Percentiles rank a stretch among this genome's conserved stretches.
phyloP scores from a whole-genome alignment of 2,888 invertebrate genomes.

The Brenthis hecate region DNA sequence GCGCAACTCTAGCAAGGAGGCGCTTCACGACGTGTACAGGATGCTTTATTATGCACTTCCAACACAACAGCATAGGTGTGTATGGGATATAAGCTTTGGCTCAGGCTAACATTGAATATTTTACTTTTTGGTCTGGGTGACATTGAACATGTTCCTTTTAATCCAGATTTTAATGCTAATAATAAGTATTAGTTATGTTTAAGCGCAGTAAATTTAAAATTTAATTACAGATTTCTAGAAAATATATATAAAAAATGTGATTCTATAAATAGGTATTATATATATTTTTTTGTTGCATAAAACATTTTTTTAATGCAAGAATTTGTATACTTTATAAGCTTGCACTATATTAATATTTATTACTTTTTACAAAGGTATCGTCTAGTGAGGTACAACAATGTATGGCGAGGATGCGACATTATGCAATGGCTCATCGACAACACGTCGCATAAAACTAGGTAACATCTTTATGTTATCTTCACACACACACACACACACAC shows the following conservation, averaged over 20 bases:
- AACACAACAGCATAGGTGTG: conserved; percentile 71
- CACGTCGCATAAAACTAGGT: conserved; percentile 89
- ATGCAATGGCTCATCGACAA: conserved; percentile 92
- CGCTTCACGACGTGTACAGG: conserved; percentile 64
- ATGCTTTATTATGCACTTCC: conserved; percentile 66
- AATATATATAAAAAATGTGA: no score
- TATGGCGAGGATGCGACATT: conserved; percentile 90
- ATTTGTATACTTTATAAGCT: not conserved
- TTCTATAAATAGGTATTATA: no score
- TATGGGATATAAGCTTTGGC: not conserved
- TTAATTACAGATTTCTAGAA: no score
- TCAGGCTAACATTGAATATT: not conserved
- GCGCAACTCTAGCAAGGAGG: conserved; percentile 55
- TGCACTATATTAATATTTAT: not conserved
- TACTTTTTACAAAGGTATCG: conserved; percentile 78
- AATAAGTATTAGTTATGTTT: no score
- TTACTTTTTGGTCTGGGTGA: not conserved
- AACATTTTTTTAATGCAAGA: not conserved
- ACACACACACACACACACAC: no score
- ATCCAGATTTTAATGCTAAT: no score
- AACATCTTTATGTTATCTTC: conserved; percentile 27
- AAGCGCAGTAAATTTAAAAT: no score
- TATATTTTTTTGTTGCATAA: not conserved
- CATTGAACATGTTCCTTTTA: no score
- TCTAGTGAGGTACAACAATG: conserved; percentile 87